Percentiles rank a stretch among this genome's conserved stretches.
Conservation (phyloP, 2,113 vertebrate genomes). For the Callaeas wilsoni region DNA sequence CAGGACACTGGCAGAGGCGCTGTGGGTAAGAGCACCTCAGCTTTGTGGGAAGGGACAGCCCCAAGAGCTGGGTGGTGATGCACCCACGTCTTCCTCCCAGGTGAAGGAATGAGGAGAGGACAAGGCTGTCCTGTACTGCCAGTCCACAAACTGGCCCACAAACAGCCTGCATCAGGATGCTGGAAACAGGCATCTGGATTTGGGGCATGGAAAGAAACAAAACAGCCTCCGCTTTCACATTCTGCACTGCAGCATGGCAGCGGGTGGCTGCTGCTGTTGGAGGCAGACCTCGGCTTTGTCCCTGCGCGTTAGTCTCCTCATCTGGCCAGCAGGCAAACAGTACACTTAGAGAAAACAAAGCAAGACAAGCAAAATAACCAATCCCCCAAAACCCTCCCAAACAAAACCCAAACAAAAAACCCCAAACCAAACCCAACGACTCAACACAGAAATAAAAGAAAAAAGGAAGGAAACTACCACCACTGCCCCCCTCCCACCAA, state of each 20-base stretch:
- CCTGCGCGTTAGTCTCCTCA: neutral
- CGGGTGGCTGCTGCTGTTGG: neutral
- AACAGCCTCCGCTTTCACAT: neutral
- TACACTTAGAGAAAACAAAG: neutral
- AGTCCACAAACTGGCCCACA: neutral
- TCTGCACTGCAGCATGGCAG: rapidly evolving
- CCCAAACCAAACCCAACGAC: neutral
- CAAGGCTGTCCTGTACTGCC: neutral
- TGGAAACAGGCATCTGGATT: rapidly evolving
- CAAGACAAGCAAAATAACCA: neutral
- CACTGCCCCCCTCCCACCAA: rapidly evolving
- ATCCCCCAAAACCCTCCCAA: neutral
- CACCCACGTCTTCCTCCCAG: neutral
- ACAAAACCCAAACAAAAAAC: neutral
- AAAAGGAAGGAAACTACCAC: neutral
- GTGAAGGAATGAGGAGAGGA: neutral
- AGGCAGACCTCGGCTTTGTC: neutral
- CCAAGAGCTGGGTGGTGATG: rapidly evolving
- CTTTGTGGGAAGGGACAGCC: neutral
- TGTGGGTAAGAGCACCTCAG: neutral
- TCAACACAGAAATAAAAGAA: neutral
- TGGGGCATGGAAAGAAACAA: neutral
- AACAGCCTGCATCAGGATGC: neutral
- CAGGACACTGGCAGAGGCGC: neutral
- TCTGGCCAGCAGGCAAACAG: neutral